Evolutionary conservation across 2,888 invertebrate species (phyloP), one percentile per base, ranked within the genome.

Genomic region (Oscheius onirici): DNA sequence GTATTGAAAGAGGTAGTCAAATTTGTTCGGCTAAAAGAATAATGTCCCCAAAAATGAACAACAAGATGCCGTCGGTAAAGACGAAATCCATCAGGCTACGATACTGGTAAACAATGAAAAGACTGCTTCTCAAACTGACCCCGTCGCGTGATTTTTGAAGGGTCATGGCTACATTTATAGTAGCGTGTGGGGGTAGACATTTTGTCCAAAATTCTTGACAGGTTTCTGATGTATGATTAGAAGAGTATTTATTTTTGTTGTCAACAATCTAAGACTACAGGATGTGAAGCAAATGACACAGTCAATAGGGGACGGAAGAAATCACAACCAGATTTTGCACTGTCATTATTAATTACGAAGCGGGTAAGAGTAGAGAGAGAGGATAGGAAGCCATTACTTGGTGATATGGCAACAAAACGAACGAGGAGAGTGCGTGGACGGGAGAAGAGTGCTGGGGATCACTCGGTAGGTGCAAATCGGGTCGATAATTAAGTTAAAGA

Each of bases 301-400:
- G 22, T 46, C 46, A 49, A 28, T 63, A 49, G 15, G 46, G 49
- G 34, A 22, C 17, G 28, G 26, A 63, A 49, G 17, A 22, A 41
- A 63, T 63, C 63, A 63, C 63, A 63, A 63, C 63, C 63, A 63
- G 49, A 63, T 24, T 46, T 63, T 63, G 63, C 63, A 63, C 63
- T 63, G 46, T n/a, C n/a, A 46, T 49, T 24, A 63, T 24, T 43
- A 41, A 6, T 58, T 58, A 17, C 41, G 52, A 52, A 24, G 52
- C 40, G 58, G 57, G 15, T 28, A n/a, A 6, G n/a, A 26, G 26
- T 5, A 40, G 60, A 43, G n/a, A 43, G 17, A 17, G 10, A 8
- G 34, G 8, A 8, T 5, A 55, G 34, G 60, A 17, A 60, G 41
- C 43, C 60, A 28, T 20, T 3, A 24, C 8, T 34, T 46, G 17